Base-by-base conservation (phyloP, 2,888 invertebrate genomes). In the Colletes collaris region DNA sequence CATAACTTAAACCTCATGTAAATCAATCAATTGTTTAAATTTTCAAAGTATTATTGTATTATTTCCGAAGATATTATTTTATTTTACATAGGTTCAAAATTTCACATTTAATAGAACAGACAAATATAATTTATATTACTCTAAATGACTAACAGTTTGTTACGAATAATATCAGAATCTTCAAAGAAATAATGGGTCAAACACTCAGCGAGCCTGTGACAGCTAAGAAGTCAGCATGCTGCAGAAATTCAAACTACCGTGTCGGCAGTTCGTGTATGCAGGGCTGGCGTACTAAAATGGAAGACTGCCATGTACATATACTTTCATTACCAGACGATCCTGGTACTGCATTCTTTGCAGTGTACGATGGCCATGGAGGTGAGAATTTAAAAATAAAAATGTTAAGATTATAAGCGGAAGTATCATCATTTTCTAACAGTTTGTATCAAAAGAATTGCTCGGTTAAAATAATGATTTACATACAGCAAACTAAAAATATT, bases 201-300 rank as follows among this genome's bases (percentile, higher is more conserved):
- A 99, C 99, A 89, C 94, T 99, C 83, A 98, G 98, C 78, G 99
- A 99, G 94, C 99, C 99, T 58, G 97, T 99, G 84, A 99, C 99
- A 44, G 95, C 96, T 83, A 97, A 97, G 93, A 96, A 97, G 91
- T 97, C 97, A 0, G 95, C 97, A 10, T 96, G 96, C 93, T 97
- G 97, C 89, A 96, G 96, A 92, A 97, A 97, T 92, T 93, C 94
- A 44, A 94, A 95, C 53, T 95, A 94, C 84, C 94, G 95, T 88
- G 98, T 99, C 5, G 99, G 98, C n/a, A 98, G 98, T 0, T 98
- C 98, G 27, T 98, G 98, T 92, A 99, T 99, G 99, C 99, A 99
- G 94, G 99, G 99, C 93, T 99, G 99, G 99, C 94, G 99, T 82
- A 96, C 99, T 74, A 98, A 98, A 86, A 99, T 99, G 99, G 99